Conservation (phyloP, 92 coral and sea anemone species). For the Actinernus sp. region DNA sequence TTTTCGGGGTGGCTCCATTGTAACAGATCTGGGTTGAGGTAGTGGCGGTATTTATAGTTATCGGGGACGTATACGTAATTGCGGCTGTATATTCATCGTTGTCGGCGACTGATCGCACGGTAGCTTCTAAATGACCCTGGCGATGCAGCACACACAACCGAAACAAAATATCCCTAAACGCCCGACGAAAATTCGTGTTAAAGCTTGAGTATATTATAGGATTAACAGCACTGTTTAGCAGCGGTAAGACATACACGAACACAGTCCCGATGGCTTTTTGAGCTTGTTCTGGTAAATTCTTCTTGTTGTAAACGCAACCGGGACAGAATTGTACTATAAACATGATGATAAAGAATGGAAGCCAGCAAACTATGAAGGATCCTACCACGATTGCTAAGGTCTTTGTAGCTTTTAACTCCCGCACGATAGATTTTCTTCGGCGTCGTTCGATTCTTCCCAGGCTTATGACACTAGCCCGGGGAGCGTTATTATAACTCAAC, state of each 20-base stretch:
- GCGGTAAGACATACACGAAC: conserved; percentile 88
- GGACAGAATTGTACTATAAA: conserved; percentile 78
- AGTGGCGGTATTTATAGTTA: conserved; percentile 10
- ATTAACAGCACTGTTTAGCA: conserved; percentile 89
- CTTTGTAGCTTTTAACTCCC: conserved; percentile 97
- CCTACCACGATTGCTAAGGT: conserved; percentile 96
- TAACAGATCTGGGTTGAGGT: conserved; percentile 26
- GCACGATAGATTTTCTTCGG: conserved; percentile 79
- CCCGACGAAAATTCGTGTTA: conserved; percentile 89
- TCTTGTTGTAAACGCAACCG: conserved; percentile 14
- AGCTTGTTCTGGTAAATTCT: conserved; percentile 32
- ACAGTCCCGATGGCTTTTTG: conserved; percentile 78
- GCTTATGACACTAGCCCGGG: conserved; percentile 71
- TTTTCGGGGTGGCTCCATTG: conserved; percentile 67
- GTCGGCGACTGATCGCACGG: conserved; percentile 37
- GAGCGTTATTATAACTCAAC: conserved; percentile 10
- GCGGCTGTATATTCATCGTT: conserved; percentile 20
- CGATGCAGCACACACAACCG: conserved; percentile 39
- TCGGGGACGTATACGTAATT: neutral
- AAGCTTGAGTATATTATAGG: conserved; percentile 96
- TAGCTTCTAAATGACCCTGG: conserved; percentile 12
- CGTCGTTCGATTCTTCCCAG: conserved; percentile 77
- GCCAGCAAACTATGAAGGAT: conserved; percentile 92
- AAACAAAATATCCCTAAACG: conserved; percentile 80
- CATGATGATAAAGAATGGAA: conserved; percentile 87